Evolutionary conservation across 2,797 vertebrate genomes (phyloP).

Genomic region (Enteromius mattozi): DNA sequence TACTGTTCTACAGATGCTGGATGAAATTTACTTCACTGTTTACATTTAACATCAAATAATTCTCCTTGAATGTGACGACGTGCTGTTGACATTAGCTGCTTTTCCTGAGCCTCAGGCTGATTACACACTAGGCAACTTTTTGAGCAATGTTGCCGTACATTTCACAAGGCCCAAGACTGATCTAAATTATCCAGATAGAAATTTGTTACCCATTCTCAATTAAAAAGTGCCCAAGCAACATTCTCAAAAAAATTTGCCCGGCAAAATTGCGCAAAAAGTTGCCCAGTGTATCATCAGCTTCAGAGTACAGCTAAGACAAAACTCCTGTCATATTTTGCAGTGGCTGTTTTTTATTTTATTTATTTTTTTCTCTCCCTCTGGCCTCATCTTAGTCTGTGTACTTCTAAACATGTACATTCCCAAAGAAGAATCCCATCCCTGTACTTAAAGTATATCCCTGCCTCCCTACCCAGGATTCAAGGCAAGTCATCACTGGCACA

Average conservation of each 20-base stretch:
- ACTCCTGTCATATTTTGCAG: not conserved
- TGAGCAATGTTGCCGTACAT: too few relatives aligned
- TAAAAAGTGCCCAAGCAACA: too few relatives aligned
- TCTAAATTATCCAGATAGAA: too few relatives aligned
- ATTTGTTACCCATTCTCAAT: too few relatives aligned
- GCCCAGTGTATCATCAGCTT: too few relatives aligned
- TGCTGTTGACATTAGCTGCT: not conserved
- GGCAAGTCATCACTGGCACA: conserved; percentile 30
- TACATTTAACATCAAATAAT: not conserved
- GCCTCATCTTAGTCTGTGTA: conserved; percentile 11
- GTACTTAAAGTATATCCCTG: conserved; percentile 44
- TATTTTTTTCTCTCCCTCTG: not conserved
- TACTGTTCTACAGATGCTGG: not conserved
- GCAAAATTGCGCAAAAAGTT: too few relatives aligned
- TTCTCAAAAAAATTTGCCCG: too few relatives aligned
- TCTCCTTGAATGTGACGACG: not conserved
- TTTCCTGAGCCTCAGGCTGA: too few relatives aligned
- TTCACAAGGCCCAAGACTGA: too few relatives aligned
- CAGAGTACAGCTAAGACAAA: conserved; percentile 19
- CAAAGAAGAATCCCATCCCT: conserved; percentile 9
- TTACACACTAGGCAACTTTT: too few relatives aligned
- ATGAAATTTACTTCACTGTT: not conserved
- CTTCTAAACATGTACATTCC: conserved; percentile 27
- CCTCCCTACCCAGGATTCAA: conserved; percentile 12
- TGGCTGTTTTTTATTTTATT: conserved; percentile 6